These are phyloP conservation scores for Glaucomys volans DNA, from an alignment of 2,113 vertebrate genomes.

Conservation along the genomic window DNA sequence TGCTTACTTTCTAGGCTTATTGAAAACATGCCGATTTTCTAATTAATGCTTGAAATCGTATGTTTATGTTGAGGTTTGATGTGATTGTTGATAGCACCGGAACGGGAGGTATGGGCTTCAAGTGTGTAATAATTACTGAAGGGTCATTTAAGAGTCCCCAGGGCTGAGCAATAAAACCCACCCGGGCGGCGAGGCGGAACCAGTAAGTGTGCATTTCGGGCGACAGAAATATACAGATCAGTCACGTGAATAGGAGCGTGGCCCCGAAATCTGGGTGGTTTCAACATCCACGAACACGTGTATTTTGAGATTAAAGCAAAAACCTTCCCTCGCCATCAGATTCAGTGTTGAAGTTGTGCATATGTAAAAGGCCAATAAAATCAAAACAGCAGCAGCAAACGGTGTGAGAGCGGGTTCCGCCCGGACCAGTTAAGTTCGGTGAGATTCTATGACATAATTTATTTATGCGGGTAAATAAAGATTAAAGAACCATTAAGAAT, in stretches of 20 bases:
- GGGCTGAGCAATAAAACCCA: conserved; percentile 85
- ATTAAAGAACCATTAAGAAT: conserved; percentile 82
- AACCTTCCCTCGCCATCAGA: neutral
- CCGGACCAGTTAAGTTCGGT: conserved; percentile 58
- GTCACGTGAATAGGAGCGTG: conserved; percentile 66
- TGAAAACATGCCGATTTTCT: conserved; percentile 65
- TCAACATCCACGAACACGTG: conserved; percentile 56
- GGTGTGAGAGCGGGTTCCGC: conserved; percentile 59
- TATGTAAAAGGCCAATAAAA: conserved; percentile 68
- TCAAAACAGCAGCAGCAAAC: neutral
- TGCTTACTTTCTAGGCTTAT: conserved; percentile 21
- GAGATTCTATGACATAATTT: conserved; percentile 76
- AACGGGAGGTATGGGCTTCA: conserved; percentile 63
- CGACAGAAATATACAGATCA: conserved; percentile 79
- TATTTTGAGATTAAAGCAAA: conserved; percentile 1
- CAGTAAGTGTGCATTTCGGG: conserved; percentile 82
- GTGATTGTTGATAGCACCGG: conserved; percentile 82
- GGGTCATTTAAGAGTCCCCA: conserved; percentile 84
- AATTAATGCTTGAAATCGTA: conserved; percentile 70
- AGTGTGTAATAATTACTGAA: conserved; percentile 84
- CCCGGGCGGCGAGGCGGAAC: conserved; percentile 84
- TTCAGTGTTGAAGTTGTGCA: neutral
- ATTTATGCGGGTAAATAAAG: conserved; percentile 83
- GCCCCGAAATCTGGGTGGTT: conserved; percentile 66
- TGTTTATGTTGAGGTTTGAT: conserved; percentile 76